Percentiles rank a stretch among this genome's conserved stretches.
phyloP scores from a whole-genome alignment of 2,797 vertebrate genomes.

The Buceros bicornis region DNA sequence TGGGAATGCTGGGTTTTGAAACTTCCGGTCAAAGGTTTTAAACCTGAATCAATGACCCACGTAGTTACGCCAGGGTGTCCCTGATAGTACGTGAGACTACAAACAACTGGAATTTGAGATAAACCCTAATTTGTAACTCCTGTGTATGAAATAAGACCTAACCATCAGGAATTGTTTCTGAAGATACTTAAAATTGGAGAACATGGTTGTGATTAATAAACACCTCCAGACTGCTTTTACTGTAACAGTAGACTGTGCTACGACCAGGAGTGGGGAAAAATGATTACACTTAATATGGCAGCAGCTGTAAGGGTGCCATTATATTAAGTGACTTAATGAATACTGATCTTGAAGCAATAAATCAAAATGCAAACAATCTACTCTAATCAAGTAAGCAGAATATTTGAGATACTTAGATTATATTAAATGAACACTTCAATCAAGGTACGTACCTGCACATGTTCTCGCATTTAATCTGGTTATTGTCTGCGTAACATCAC shows the following conservation, averaged over 20 bases:
- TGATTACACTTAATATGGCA: slow-evolving; percentile 30
- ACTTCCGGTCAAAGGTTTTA: background rate
- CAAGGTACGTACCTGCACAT: slow-evolving; percentile 55
- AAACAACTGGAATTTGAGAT: background rate
- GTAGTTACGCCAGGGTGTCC: background rate
- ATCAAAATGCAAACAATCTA: slow-evolving; percentile 80
- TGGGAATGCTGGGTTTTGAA: background rate
- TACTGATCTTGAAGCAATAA: slow-evolving; percentile 76
- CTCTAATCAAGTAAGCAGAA: slow-evolving; percentile 76
- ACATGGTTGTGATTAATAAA: slow-evolving; percentile 23
- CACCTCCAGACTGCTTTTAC: slow-evolving; percentile 6
- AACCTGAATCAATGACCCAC: background rate
- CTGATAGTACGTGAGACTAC: background rate
- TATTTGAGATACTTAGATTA: slow-evolving; percentile 68
- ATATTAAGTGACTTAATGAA: slow-evolving; percentile 79
- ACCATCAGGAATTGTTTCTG: background rate
- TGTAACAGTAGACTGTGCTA: slow-evolving; percentile 14
- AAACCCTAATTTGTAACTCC: background rate
- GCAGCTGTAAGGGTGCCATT: slow-evolving; percentile 67
- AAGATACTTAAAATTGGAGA: slow-evolving; percentile 22
- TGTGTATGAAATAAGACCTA: background rate
- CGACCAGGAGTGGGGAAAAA: slow-evolving; percentile 48
- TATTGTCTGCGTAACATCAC: background rate
- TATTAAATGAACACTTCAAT: slow-evolving; percentile 74
- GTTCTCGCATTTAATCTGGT: slow-evolving; percentile 55